phyloP scores from a whole-genome alignment of 2,888 invertebrate genomes.

The Leptinotarsa rubiginosa region DNA sequence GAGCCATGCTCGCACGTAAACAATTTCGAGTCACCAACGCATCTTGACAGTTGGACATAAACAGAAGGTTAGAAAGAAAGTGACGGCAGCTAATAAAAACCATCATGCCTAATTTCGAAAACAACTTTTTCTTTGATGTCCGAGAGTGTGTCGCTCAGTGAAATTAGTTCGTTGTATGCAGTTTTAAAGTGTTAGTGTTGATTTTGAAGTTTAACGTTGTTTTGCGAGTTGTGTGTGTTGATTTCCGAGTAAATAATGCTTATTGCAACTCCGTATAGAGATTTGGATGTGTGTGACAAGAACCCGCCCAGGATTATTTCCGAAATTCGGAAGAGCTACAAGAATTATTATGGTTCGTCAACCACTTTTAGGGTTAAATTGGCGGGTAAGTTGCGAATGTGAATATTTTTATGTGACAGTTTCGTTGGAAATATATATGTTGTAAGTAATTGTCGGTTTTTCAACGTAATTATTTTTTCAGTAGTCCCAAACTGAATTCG shows the following conservation, averaged over 20 bases:
- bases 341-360: slow-evolving; percentile 49
- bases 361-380: slow-evolving; percentile 60
- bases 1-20: slow-evolving; percentile 25
- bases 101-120: slow-evolving; percentile 33
- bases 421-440: too few species aligned
- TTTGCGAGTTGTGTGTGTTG: slow-evolving; percentile 21
- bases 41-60: slow-evolving; percentile 22
- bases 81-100: slow-evolving; percentile 25
- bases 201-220: slow-evolving; percentile 15
- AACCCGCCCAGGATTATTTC: slow-evolving; percentile 64
- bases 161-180: slow-evolving; percentile 31
- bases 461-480: too few species aligned
- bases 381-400: slow-evolving; percentile 54
- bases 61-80: slow-evolving; percentile 30
- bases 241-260: slow-evolving; percentile 50
- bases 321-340: slow-evolving; percentile 60
- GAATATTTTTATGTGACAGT: background rate
- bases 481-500: too few species aligned
- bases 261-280: slow-evolving; percentile 57
- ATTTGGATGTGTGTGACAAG: slow-evolving; percentile 53
- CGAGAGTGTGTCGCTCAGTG: slow-evolving; percentile 35
- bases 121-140: slow-evolving; percentile 39
- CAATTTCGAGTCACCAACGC: slow-evolving; percentile 19
- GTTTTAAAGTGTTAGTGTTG: slow-evolving; percentile 22
- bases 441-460: too few species aligned